Percentiles rank a stretch among this genome's conserved stretches.
Evolutionary conservation across 2,888 invertebrate genomes (phyloP).

Genomic region (Phaedon cochleariae): DNA sequence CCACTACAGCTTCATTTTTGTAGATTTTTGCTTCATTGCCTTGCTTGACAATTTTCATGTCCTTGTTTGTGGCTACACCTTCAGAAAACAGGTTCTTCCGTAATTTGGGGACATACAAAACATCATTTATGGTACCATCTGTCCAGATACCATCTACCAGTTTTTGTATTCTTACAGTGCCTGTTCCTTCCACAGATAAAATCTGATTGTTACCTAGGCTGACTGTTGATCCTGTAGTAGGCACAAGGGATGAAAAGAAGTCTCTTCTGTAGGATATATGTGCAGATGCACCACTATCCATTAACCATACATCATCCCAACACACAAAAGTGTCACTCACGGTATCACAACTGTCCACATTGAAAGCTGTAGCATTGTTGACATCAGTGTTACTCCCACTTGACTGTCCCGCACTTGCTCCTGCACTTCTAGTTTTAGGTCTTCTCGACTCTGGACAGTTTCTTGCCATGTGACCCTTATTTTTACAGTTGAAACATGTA

Average conservation of each 20-base stretch:
- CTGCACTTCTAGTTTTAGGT: too few species aligned
- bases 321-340: neutral
- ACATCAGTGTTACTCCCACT: too few species aligned
- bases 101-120: neutral
- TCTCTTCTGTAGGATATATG: neutral
- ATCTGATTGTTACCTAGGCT: too few species aligned
- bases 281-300: slow-evolving; percentile 4
- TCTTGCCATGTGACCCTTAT: too few species aligned
- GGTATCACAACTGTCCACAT: too few species aligned
- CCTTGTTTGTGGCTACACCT: neutral
- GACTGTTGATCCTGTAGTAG: too few species aligned
- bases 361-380: too few species aligned
- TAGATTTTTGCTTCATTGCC: neutral
- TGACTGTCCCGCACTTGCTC: too few species aligned
- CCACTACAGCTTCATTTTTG: slow-evolving; percentile 1
- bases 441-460: too few species aligned
- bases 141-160: neutral
- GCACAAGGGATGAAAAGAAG: neutral
- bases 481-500: too few species aligned
- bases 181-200: neutral
- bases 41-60: slow-evolving; percentile 3
- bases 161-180: neutral
- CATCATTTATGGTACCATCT: neutral
- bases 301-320: slow-evolving; percentile 1
- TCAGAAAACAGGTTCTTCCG: neutral